Evolutionary conservation across 2,113 vertebrate species (phyloP).

Genomic region (Spheniscus mendiculus): DNA sequence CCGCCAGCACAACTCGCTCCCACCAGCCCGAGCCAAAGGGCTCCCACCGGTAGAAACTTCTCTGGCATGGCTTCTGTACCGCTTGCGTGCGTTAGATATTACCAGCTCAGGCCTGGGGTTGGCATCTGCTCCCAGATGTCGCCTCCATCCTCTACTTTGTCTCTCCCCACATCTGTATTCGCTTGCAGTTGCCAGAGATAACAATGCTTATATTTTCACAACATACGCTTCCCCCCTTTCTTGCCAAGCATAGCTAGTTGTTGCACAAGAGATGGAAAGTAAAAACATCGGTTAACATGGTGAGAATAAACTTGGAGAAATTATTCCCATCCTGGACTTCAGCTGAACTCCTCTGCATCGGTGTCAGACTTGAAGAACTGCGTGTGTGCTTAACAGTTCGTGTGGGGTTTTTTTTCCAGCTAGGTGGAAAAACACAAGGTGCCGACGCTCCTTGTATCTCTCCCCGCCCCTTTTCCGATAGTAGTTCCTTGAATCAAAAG

Average conservation of each 20-base stretch:
- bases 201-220: not conserved
- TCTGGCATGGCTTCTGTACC: not conserved
- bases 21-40: not conserved
- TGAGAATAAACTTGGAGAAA: not conserved
- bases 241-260: not conserved
- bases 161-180: not conserved
- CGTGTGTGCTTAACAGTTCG: not conserved
- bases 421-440: not conserved
- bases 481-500: not conserved
- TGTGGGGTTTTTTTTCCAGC: not conserved
- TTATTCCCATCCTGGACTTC: not conserved
- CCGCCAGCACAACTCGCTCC: not conserved
- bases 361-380: not conserved
- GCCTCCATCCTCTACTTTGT: not conserved
- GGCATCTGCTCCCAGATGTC: not conserved
- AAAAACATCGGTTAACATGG: not conserved
- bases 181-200: not conserved
- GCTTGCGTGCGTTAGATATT: rapidly evolving
- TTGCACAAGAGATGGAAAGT: not conserved
- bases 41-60: not conserved
- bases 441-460: not conserved
- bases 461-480: not conserved
- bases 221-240: not conserved
- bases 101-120: not conserved
- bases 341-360: not conserved